Conservation (phyloP, 2,797 vertebrate species). For the Urocyon cinereoargenteus region DNA sequence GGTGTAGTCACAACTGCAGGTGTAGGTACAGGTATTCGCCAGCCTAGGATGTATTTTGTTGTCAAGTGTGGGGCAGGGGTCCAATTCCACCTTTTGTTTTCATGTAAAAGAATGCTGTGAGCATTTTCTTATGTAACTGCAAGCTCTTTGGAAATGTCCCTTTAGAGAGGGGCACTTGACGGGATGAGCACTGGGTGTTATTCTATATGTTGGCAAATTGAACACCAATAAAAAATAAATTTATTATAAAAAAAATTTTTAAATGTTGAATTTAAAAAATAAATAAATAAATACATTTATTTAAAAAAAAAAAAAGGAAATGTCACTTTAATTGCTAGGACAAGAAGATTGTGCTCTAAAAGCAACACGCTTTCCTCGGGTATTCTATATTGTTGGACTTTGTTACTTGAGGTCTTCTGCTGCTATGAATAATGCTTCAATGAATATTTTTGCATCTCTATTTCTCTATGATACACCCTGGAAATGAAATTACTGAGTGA, state of each 20-base stretch:
- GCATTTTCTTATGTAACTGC: neutral
- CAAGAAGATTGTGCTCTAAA: neutral
- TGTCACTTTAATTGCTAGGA: neutral
- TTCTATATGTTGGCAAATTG: no score
- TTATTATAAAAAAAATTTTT: no score
- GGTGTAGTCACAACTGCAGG: neutral
- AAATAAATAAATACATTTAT: no score
- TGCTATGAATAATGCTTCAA: constrained; percentile 1
- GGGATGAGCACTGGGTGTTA: no score
- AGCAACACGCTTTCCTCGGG: neutral
- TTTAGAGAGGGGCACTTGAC: neutral
- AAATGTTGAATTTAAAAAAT: no score
- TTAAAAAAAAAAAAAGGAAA: neutral
- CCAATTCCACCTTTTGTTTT: neutral
- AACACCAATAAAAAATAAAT: no score
- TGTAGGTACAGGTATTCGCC: neutral
- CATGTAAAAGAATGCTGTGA: neutral
- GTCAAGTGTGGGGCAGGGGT: neutral
- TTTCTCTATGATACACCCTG: neutral
- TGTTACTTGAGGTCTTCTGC: constrained; percentile 4
- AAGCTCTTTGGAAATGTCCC: constrained; percentile 15
- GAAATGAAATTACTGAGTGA: constrained; percentile 34
- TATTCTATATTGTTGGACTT: neutral
- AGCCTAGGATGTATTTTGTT: neutral
- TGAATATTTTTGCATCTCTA: constrained; percentile 3